A percentile compares a stretch with the other conserved stretches of the same genome.
These are phyloP conservation scores for Phasianus colchicus DNA, from an alignment of 2,113 vertebrate species.

Conservation along the genomic window DNA sequence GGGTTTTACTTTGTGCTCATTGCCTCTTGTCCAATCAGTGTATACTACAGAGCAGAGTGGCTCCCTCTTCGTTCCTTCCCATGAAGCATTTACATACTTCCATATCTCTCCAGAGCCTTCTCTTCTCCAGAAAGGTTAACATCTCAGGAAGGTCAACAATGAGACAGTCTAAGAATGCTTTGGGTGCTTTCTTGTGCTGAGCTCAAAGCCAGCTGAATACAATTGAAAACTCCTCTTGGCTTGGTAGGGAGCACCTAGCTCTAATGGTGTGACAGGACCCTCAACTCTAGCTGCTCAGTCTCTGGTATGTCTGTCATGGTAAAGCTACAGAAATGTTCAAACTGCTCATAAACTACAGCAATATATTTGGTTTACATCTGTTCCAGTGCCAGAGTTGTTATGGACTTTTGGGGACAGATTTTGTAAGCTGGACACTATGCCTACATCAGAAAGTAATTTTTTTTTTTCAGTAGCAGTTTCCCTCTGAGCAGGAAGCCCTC, in stretches of 20 bases:
- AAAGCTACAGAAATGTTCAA: background rate
- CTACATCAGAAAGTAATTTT: background rate
- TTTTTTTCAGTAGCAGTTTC: background rate
- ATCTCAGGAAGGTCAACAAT: background rate
- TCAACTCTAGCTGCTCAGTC: background rate
- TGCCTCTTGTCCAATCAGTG: background rate
- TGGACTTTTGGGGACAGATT: background rate
- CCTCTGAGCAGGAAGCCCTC: background rate
- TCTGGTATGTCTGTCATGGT: background rate
- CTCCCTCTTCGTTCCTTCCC: background rate
- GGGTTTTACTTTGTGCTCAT: accelerated
- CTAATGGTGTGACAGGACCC: background rate
- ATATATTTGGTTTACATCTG: background rate
- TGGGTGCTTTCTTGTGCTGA: background rate
- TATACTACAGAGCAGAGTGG: background rate
- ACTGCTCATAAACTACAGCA: background rate
- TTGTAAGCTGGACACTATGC: background rate
- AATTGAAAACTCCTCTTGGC: background rate
- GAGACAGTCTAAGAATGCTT: background rate
- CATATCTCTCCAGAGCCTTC: background rate
- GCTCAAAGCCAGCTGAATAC: background rate
- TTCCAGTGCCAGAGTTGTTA: background rate
- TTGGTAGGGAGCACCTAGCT: background rate
- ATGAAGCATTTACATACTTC: background rate
- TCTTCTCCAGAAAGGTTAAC: accelerated